Evolutionary conservation across 2,888 invertebrate genomes (phyloP).

Genomic region (Danaus chrysippus): DNA sequence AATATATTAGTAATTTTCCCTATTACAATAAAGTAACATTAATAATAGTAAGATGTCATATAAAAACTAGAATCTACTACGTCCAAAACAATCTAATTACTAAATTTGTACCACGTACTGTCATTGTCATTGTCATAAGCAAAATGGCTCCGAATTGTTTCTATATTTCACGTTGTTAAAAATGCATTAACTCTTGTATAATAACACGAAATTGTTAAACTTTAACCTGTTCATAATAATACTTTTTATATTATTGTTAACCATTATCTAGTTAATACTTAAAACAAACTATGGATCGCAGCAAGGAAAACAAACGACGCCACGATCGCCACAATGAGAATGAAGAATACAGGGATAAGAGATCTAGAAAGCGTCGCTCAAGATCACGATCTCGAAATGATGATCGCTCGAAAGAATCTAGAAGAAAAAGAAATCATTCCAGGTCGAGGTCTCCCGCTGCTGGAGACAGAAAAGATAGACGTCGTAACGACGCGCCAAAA

Average conservation of each 20-base stretch:
- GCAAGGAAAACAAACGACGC: conserved; percentile 54
- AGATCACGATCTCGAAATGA: conserved; percentile 50
- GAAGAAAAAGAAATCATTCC: conserved; percentile 58
- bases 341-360: conserved; percentile 51
- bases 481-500: conserved; percentile 38
- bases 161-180: neutral
- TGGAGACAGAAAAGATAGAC: conserved; percentile 47
- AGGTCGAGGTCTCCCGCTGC: conserved; percentile 50
- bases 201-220: neutral
- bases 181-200: neutral
- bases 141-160: conserved; percentile 14
- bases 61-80: too few relatives aligned
- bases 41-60: neutral
- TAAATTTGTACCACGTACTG: neutral
- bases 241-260: neutral
- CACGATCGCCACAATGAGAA: conserved; percentile 53
- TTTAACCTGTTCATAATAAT: neutral
- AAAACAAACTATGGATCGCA: conserved; percentile 47
- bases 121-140: neutral
- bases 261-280: neutral
- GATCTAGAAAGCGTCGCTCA: conserved; percentile 52
- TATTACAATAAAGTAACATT: neutral
- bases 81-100: neutral
- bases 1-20: neutral
- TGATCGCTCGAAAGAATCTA: conserved; percentile 44